phyloP scores from a whole-genome alignment of 53 echinoderm and acorn worm genomes.

The Stichopus horrens region DNA sequence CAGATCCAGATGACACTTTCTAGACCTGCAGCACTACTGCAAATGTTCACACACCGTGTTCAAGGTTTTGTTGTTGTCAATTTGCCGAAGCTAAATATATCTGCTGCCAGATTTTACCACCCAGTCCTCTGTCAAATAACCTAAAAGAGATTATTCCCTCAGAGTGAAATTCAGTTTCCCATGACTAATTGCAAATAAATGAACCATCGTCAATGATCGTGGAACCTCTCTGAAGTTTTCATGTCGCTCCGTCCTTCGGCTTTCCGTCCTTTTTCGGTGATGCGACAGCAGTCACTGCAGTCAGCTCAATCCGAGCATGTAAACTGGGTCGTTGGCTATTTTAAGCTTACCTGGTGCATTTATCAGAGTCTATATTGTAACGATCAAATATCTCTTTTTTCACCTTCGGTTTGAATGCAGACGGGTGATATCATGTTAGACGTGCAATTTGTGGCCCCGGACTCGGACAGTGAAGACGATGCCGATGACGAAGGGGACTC shows the following conservation, averaged over 20 bases:
- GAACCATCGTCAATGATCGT: background rate
- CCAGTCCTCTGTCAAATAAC: background rate
- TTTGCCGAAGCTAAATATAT: background rate
- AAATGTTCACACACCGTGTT: too few species aligned
- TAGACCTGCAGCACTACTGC: too few species aligned
- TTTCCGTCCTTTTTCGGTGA: too few species aligned
- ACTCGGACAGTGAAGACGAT: slow-evolving; percentile 89
- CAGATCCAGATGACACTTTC: too few species aligned
- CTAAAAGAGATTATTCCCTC: background rate
- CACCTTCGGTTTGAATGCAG: slow-evolving; percentile 40
- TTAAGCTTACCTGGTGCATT: too few species aligned
- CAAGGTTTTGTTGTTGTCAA: background rate
- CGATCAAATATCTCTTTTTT: background rate
- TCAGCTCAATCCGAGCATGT: too few species aligned
- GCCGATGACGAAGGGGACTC: slow-evolving; percentile 75
- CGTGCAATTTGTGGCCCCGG: slow-evolving; percentile 98
- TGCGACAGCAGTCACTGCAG: too few species aligned
- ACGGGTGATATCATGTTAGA: slow-evolving; percentile 88
- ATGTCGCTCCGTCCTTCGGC: too few species aligned
- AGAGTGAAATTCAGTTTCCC: background rate
- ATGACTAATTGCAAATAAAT: slow-evolving; percentile 33
- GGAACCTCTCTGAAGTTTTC: too few species aligned
- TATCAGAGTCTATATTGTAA: too few species aligned
- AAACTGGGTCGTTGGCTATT: too few species aligned
- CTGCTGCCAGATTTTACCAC: background rate